A percentile compares a stretch with the other conserved stretches of the same genome.
Conservation (phyloP, 2,797 vertebrate genomes). For the Ciconia nigra region DNA sequence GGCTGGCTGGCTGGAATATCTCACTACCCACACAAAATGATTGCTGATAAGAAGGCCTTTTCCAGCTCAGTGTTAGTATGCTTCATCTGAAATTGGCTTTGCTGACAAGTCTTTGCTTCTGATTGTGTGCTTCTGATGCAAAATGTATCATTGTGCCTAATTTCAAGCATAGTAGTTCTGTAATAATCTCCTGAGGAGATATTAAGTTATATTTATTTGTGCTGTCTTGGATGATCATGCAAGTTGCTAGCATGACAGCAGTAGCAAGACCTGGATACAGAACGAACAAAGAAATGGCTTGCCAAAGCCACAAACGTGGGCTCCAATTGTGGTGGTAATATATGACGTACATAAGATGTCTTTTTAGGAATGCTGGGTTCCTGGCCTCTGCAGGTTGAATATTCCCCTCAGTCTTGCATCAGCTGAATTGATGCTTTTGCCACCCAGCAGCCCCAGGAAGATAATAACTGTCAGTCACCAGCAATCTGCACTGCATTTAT, state of each 20-base stretch:
- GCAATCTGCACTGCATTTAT: neutral
- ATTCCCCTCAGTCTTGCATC: neutral
- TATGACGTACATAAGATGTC: neutral
- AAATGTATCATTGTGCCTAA: neutral
- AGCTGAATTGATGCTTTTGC: slow-evolving; percentile 10
- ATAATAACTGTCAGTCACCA: slow-evolving; percentile 9
- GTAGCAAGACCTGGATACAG: neutral
- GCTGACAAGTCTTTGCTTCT: slow-evolving; percentile 19
- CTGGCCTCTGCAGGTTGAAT: neutral
- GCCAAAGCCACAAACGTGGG: neutral
- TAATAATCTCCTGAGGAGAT: slow-evolving; percentile 2
- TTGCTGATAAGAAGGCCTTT: slow-evolving; percentile 59
- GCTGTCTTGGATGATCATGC: neutral
- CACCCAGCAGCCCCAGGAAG: neutral
- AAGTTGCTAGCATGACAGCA: neutral
- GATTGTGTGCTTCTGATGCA: neutral
- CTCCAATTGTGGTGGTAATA: neutral
- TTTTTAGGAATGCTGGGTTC: neutral
- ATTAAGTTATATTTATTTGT: slow-evolving; percentile 8
- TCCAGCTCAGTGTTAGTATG: slow-evolving; percentile 40
- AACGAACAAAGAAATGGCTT: neutral
- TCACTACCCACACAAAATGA: slow-evolving; percentile 67
- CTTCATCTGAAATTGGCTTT: slow-evolving; percentile 42
- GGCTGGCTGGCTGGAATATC: slow-evolving; percentile 70
- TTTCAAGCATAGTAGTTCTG: neutral